Evolutionary conservation across 2,113 vertebrate genomes (phyloP).

Genomic region (Kryptolebias marmoratus): DNA sequence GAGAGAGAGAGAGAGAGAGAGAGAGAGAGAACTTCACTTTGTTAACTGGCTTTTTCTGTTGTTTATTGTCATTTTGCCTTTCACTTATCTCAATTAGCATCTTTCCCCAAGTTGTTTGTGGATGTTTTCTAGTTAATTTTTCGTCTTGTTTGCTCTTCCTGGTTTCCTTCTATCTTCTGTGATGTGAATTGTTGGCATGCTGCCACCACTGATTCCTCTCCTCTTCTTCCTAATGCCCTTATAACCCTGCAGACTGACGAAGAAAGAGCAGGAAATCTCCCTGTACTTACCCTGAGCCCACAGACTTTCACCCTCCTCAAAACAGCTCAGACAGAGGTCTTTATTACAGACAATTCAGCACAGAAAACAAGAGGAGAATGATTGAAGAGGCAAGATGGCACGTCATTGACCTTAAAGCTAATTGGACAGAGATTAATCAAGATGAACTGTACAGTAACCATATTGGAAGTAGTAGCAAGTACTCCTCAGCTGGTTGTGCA

Average conservation of each 20-base stretch:
- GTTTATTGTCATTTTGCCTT: not conserved
- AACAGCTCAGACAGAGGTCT: constrained; percentile 73
- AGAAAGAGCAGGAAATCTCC: constrained; percentile 69
- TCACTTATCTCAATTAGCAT: not conserved
- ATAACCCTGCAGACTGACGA: constrained; percentile 67
- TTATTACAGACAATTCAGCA: constrained; percentile 57
- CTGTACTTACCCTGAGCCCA: constrained; percentile 67
- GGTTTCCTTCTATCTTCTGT: constrained; percentile 12
- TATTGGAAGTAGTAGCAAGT: not conserved
- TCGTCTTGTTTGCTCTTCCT: not conserved
- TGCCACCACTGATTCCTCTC: constrained; percentile 42
- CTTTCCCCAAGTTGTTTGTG: constrained; percentile 1
- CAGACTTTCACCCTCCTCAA: constrained; percentile 65
- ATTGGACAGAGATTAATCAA: not conserved
- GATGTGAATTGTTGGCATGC: constrained; percentile 50
- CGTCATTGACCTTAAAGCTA: constrained; percentile 25
- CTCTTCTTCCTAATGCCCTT: constrained; percentile 53
- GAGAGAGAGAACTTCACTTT: too few species aligned
- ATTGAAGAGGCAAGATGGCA: constrained; percentile 33
- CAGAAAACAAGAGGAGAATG: constrained; percentile 30
- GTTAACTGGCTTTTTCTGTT: too few species aligned
- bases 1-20: too few species aligned
- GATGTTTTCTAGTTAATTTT: constrained; percentile 8
- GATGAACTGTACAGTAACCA: not conserved
- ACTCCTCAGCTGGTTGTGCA: not conserved